These are phyloP conservation scores for Cataglyphis altisquamis DNA, from an alignment of 2,888 invertebrate genomes.

Conservation along the genomic window DNA sequence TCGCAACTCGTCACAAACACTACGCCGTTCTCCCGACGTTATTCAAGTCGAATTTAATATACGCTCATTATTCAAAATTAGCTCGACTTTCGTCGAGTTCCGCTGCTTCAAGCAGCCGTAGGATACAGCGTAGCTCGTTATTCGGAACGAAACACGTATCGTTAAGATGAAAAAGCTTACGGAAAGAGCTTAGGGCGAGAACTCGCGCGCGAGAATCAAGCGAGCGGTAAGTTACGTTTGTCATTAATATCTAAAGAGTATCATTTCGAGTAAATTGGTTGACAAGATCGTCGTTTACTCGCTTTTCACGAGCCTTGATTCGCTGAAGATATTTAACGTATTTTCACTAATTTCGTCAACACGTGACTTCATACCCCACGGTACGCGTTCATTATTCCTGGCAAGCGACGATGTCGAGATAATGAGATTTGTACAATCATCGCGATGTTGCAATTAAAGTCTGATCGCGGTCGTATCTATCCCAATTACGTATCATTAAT, in stretches of 20 bases:
- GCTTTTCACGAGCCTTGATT: slow-evolving; percentile 13
- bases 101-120: slow-evolving; percentile 41
- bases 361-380: neutral
- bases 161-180: slow-evolving; percentile 43
- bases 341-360: slow-evolving; percentile 8
- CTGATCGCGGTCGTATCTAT: neutral
- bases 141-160: slow-evolving; percentile 48
- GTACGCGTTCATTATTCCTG: neutral
- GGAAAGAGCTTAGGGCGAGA: slow-evolving; percentile 9
- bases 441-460: neutral
- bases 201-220: slow-evolving; percentile 31
- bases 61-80: slow-evolving; percentile 82
- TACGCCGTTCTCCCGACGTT: slow-evolving; percentile 62
- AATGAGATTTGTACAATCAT: slow-evolving; percentile 33
- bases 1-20: slow-evolving; percentile 74
- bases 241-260: slow-evolving; percentile 41
- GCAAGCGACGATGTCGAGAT: slow-evolving; percentile 8
- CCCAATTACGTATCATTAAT: slow-evolving; percentile 34
- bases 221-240: slow-evolving; percentile 27
- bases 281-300: neutral
- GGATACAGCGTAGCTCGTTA: slow-evolving; percentile 20
- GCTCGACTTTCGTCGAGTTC: slow-evolving; percentile 70
- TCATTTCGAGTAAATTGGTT: slow-evolving; percentile 19
- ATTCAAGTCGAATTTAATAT: slow-evolving; percentile 79
- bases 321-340: slow-evolving; percentile 13